Evolutionary conservation across 2,113 vertebrate species (phyloP), one percentile per base, ranked within the genome.

Genomic region (Carollia perspicillata): DNA sequence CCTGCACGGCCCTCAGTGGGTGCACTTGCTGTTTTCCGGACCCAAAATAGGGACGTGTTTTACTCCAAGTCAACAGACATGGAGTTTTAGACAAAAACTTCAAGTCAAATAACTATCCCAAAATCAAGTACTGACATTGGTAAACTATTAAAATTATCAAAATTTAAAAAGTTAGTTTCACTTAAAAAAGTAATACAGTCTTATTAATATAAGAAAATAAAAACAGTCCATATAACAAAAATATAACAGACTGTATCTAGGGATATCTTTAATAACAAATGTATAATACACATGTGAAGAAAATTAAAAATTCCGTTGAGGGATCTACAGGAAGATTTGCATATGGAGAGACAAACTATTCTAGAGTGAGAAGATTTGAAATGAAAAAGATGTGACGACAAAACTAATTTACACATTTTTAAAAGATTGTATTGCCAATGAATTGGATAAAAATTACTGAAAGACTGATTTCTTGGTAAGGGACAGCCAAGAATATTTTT

Each of bases 11-110:
- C 89, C 71, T 93, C 89, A 49, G 65, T 11, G 20, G 88, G 68
- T 22, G 18, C 33, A 74, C 20, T 84, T 87, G 88, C 88, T 96
- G 44, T 94, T 95, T 95, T 91, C 69, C 16, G 86, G 77, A 89
- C 72, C 60, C 37, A 84, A 95, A 90, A 95, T 71, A 95, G 90
- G 66, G 60, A 0, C 49, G 55, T 35, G 18, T 55, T 87, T 94
- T 87, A 95, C 20, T 58, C 58, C 11, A 81, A 85, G 58, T 96
- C 78, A 93, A 91, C 1, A 90, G 35, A 91, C 10, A 81, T 16
- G 20, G 18, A 72, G 35, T 75, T 77, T 63, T 33, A 83, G 30
- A 16, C 40, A 79, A 96, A 95, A 40, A 96, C 53, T 72, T 71
- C 23, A 77, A 93, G 89, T 89, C 53, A 94, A 65, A 65, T 72